Percentiles rank a stretch among this genome's conserved stretches.
phyloP scores from a whole-genome alignment of 2,888 invertebrate genomes.

The Spodoptera exigua region DNA sequence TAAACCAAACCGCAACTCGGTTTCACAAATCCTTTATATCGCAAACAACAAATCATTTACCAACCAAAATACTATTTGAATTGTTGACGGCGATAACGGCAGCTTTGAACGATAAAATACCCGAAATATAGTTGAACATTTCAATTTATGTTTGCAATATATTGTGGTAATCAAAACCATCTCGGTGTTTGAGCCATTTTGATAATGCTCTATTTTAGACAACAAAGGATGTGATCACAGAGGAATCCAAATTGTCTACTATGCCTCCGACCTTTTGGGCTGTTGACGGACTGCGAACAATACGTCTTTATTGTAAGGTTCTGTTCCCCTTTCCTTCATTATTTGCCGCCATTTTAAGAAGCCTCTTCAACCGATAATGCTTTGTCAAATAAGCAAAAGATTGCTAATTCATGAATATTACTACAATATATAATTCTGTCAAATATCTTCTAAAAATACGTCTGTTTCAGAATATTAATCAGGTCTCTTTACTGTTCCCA shows the following conservation, averaged over 20 bases:
- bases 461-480: constrained; percentile 13
- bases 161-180: constrained; percentile 47
- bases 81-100: neutral
- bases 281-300: constrained; percentile 54
- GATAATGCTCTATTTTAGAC: constrained; percentile 55
- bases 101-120: constrained; percentile 13
- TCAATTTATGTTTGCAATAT: constrained; percentile 51
- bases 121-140: constrained; percentile 40
- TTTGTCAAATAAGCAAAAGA: constrained; percentile 10
- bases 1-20: neutral
- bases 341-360: constrained; percentile 33
- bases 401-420: constrained; percentile 27
- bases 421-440: constrained; percentile 10
- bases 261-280: constrained; percentile 52
- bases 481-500: neutral
- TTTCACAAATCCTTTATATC: neutral
- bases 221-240: constrained; percentile 56
- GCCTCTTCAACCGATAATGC: constrained; percentile 8
- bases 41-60: neutral
- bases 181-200: constrained; percentile 54
- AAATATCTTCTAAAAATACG: constrained; percentile 10
- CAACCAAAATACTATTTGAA: neutral
- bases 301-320: constrained; percentile 40
- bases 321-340: constrained; percentile 32
- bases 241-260: constrained; percentile 44